Evolutionary conservation across 2,888 invertebrate species (phyloP), one percentile per base, ranked within the genome.

Genomic region (Trichacis sp.): DNA sequence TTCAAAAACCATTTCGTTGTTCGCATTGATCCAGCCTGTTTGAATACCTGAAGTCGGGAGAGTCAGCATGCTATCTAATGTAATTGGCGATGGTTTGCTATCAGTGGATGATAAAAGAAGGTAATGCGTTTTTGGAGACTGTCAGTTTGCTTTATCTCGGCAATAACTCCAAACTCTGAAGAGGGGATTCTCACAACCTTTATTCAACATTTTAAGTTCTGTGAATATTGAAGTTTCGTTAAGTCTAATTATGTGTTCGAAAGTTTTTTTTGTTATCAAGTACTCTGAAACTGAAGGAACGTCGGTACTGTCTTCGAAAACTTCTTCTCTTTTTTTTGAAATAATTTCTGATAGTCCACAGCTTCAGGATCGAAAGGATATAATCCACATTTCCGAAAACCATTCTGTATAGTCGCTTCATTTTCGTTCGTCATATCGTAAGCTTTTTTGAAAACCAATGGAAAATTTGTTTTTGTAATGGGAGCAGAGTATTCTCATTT

Each of bases 401-500:
- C 69, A 42, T 71, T 71, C 56, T 45, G 46, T 18, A 72, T 67
- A 5, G 54, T 60, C 6, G 56, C 51, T 19, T 47, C 17, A n/a
- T n/a, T n/a, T 24, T 64, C 59, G 11, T 51, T 45, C 9, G 15
- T 50, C 17, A 17, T 17, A 12, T 60, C 36, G n/a, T 55, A 70
- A 14, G 64, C 59, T 46, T 54, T 38, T 42, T 63, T 50, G 9
- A 79, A 65, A 20, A 76, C n/a, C 18, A 73, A 61, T 50, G 66
- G 67, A 63, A 79, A 77, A 14, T 70, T 69, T 20, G 48, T 40
- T 69, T 75, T 78, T 18, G 74, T 73, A 9, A 77, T 69, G n/a
- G n/a, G n/a, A n/a, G n/a, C n/a, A n/a, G n/a, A n/a, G n/a, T n/a
- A n/a, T n/a, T n/a, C n/a, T n/a, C n/a, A n/a, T n/a, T n/a, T n/a